These are phyloP conservation scores for Gorsachius goisagi DNA, from an alignment of 2,113 vertebrate species.

Conservation along the genomic window DNA sequence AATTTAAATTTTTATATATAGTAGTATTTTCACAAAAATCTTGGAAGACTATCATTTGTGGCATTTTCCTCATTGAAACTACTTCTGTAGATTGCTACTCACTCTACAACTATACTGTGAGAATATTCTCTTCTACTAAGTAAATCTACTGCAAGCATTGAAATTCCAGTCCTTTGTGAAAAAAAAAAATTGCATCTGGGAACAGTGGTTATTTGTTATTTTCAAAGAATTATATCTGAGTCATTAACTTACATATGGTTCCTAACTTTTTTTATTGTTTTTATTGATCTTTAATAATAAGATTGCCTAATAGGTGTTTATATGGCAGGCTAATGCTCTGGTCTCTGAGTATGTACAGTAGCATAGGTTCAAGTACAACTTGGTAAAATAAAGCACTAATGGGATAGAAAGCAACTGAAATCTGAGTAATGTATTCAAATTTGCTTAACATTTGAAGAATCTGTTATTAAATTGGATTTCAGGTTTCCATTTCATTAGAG, in stretches of 20 bases:
- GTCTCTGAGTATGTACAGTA: background rate
- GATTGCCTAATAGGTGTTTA: background rate
- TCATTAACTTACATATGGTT: background rate
- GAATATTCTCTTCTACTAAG: background rate
- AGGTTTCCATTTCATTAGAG: background rate
- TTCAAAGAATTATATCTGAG: background rate
- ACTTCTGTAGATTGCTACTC: background rate
- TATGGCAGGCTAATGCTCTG: background rate
- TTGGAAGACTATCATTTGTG: background rate
- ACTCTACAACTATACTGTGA: background rate
- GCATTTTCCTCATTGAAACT: background rate
- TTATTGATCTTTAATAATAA: background rate
- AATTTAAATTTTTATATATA: background rate
- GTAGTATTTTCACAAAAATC: background rate
- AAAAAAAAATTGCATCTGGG: background rate
- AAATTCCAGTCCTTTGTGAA: background rate
- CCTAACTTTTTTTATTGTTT: background rate
- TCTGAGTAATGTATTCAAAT: background rate
- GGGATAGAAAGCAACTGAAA: background rate
- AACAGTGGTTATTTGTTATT: background rate
- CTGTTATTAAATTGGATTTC: background rate
- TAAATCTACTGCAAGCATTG: background rate
- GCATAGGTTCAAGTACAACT: background rate
- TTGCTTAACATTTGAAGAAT: background rate
- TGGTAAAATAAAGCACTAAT: background rate